phyloP scores from a whole-genome alignment of 2,797 vertebrate genomes.

The Crenuchus spilurus region DNA sequence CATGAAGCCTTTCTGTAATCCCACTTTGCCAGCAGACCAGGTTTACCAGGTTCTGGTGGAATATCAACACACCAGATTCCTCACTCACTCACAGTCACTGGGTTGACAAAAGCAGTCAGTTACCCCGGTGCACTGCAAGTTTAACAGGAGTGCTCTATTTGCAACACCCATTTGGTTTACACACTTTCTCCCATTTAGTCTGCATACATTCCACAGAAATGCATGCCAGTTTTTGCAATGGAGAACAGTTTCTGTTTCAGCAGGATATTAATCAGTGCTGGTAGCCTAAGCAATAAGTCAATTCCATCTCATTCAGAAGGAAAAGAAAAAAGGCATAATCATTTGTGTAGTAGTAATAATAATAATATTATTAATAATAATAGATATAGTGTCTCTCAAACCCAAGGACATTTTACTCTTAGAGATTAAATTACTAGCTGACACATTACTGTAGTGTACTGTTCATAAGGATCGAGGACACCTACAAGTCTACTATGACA shows the following conservation, averaged over 20 bases:
- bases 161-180: not conserved
- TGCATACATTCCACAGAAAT: not conserved
- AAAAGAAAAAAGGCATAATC: no score
- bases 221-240: not conserved
- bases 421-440: no score
- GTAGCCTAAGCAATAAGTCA: not conserved
- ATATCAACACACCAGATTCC: slow-evolving; percentile 27
- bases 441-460: no score
- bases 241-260: not conserved
- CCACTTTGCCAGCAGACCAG: not conserved
- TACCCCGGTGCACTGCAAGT: slow-evolving; percentile 4
- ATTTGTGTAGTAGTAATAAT: no score
- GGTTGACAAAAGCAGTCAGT: slow-evolving; percentile 37
- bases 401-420: no score
- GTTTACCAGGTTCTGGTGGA: slow-evolving; percentile 21
- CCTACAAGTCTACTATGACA: no score
- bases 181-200: not conserved
- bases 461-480: no score
- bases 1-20: not conserved
- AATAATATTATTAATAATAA: no score
- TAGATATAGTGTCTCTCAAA: no score
- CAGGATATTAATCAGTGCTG: not conserved
- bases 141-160: slow-evolving; percentile 16
- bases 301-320: no score
- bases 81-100: not conserved